Evolutionary conservation across 2,888 invertebrate genomes (phyloP), one percentile per base, ranked within the genome.

Genomic region (Xanthorhoe spadicearia): DNA sequence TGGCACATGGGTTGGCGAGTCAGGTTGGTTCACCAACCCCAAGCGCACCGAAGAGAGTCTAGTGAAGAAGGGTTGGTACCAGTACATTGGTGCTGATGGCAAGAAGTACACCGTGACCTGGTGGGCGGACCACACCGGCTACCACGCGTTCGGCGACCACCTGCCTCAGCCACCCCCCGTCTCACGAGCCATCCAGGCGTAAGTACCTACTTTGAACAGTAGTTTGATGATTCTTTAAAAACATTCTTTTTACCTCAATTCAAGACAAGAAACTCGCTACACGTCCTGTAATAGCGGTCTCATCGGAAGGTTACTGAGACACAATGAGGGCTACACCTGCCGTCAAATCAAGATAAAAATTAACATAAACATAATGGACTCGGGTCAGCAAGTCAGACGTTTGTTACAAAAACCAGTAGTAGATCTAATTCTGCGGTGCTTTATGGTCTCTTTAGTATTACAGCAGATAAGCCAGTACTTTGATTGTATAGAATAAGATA

Each of bases 51-150:
- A 88, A n/a, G 90, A 91, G 64, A 90, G 84, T 68, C 72, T 90
- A 0, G 93, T 93, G 57, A 93, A 93, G 83, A 89, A 86, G 58
- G 94, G 94, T 61, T 93, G 89, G 85, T 94, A 93, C 76, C 90
- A 91, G 0, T 93, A 80, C 80, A 75, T 80, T 0, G 93, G 86
- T 0, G 81, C 78, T 56, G 91, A 93, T 50, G 93, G 92, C 74
- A 89, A 86, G 71, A 79, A 82, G 9, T 93, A 93, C 86, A 88
- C 89, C 0, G 89, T 90, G 23, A 88, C 82, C 1, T 94, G 88
- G 78, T 92, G 88, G 84, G 93, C 93, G 28, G 94, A 93, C 71
- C 80, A 88, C 18, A 89, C 85, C 23, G 94, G 94, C 0, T 94
- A 78, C 88, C 92, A 92, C 59, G 92, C 93, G 0, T 83, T 70